Base-by-base conservation (phyloP, 2,797 vertebrate species). In the Etheostoma nigrum region DNA sequence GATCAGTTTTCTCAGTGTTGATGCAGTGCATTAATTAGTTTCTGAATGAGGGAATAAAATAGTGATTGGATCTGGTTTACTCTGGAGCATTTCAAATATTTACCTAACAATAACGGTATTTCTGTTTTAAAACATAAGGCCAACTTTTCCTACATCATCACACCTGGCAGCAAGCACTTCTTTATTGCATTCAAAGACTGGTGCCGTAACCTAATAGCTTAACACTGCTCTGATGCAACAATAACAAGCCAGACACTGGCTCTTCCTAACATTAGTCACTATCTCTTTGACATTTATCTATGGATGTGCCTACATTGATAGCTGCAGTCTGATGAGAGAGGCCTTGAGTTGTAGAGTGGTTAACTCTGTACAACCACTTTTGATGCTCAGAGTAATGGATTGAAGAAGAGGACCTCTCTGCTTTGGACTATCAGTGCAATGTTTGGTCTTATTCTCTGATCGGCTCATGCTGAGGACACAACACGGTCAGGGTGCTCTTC, bases 281-380 rank as follows among this genome's bases (percentile, higher is more conserved):
- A 73, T 88, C 79, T 79, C 69, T 75, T 54, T 91, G 90, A 89
- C 91, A 87, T 91, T 86, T 90, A 91, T 86, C 83, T 84, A 4
- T 54, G 72, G 67, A 74, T 23, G 60, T 83, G 73, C 52, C 55
- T 18, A 42, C 58, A 40, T 61, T 73, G 69, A 84, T 64, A 27
- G 67, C 55, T 64, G 68, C 68, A 55, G 83, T 87, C 64, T 82
- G 78, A 86, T 77, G 68, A 83, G 74, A 52, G 71, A 76, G 72
- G 77, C 85, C 86, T 85, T 85, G 81, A 83, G 45, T 72, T 62
- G 78, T 65, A 13, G 58, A 64, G 61, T 18, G 14, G 4, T 63
- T 58, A 4, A 51, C 23, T 15, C 49, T 21, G 57, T 54, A 8
- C 23, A 55, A 63, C 58, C 19, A 25, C 74, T 75, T 60, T 71